phyloP scores from a whole-genome alignment of 1,140 invertebrate species.

The Drosophila asahinai region DNA sequence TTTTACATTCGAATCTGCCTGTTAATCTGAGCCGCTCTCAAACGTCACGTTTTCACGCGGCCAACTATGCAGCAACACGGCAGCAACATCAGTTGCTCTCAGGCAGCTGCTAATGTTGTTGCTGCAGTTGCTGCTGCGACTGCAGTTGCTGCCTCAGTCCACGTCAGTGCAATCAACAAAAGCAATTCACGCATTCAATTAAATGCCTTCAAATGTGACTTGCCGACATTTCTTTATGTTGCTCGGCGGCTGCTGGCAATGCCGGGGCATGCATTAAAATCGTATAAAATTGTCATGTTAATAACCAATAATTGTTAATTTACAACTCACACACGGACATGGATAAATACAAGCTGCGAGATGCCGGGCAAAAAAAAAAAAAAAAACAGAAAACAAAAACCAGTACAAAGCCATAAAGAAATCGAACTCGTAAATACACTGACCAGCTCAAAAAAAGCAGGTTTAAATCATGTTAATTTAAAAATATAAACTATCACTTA shows the following conservation, averaged over 20 bases:
- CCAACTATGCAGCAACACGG: conserved; percentile 62
- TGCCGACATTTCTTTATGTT: conserved; percentile 65
- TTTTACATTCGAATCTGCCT: conserved; percentile 76
- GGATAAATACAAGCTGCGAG: conserved; percentile 19
- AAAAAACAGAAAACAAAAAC: conserved; percentile 5
- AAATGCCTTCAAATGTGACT: conserved; percentile 83
- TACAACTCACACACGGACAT: conserved; percentile 68
- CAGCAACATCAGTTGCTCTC: conserved; percentile 56
- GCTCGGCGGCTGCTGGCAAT: conserved; percentile 37
- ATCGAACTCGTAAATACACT: conserved; percentile 23
- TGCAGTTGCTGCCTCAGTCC: background rate
- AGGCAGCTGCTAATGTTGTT: conserved; percentile 28
- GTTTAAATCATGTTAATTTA: background rate
- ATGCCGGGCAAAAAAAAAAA: conserved; percentile 13
- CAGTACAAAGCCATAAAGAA: background rate
- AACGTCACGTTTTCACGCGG: conserved; percentile 83
- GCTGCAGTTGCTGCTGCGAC: conserved; percentile 8
- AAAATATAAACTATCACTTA: background rate
- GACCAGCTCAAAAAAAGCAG: too few species aligned
- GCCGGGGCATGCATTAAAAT: conserved; percentile 77
- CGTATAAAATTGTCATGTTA: conserved; percentile 84
- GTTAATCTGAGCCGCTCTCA: conserved; percentile 73
- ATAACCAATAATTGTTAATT: conserved; percentile 84
- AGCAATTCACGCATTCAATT: conserved; percentile 84
- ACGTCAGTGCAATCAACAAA: conserved; percentile 76